These are phyloP conservation scores for Poeciliopsis occidentalis DNA, from an alignment of 2,113 vertebrate species.

Conservation along the genomic window DNA sequence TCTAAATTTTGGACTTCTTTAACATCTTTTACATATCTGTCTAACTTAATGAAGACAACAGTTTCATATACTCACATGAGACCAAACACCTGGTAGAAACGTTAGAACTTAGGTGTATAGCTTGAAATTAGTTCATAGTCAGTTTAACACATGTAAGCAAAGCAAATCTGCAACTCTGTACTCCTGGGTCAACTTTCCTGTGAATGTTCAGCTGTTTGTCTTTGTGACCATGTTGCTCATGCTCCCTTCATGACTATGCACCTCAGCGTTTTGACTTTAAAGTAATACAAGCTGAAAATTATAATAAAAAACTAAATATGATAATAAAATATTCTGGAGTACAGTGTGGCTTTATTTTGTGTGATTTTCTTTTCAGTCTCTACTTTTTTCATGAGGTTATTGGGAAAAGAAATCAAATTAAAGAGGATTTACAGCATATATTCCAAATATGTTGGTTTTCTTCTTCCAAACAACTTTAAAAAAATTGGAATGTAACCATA, in stretches of 20 bases:
- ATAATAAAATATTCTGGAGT: conserved; percentile 48
- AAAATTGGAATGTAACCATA: not conserved
- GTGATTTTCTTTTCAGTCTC: not conserved
- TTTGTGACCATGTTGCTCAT: conserved; percentile 72
- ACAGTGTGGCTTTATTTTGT: conserved; percentile 14
- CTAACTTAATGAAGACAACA: conserved; percentile 5
- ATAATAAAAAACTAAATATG: conserved; percentile 79
- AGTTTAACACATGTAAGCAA: conserved; percentile 12
- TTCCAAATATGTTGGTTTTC: not conserved
- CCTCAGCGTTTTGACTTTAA: conserved; percentile 75
- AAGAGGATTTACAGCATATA: not conserved
- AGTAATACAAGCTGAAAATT: conserved; percentile 62
- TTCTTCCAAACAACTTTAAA: not conserved
- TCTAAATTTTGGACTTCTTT: conserved; percentile 25
- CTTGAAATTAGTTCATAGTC: not conserved
- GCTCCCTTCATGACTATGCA: conserved; percentile 76
- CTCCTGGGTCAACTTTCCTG: conserved; percentile 33
- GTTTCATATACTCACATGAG: conserved; percentile 9
- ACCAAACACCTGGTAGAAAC: conserved; percentile 15
- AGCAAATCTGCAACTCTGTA: conserved; percentile 14
- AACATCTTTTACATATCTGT: conserved; percentile 15
- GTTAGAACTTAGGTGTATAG: conserved; percentile 15
- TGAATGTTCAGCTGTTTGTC: conserved; percentile 69
- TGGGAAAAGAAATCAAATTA: not conserved
- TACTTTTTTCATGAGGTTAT: not conserved